Evolutionary conservation across 1,140 invertebrate genomes (phyloP).

Genomic region (Physella acuta): DNA sequence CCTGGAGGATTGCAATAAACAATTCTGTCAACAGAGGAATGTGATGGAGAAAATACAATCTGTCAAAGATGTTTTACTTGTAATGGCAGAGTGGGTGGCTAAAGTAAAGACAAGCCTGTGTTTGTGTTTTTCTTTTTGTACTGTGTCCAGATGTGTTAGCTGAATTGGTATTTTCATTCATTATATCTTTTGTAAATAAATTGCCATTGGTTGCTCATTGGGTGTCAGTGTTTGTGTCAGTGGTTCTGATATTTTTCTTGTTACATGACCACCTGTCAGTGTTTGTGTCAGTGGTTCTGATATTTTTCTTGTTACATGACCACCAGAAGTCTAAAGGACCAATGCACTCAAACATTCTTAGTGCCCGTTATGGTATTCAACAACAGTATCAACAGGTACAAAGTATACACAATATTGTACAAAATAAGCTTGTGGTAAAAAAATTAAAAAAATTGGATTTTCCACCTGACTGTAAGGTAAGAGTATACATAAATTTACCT

Average conservation of each 20-base stretch:
- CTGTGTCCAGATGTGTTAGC: not conserved
- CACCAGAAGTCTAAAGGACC: too few relatives aligned
- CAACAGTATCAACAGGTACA: too few relatives aligned
- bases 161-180: not conserved
- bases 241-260: too few relatives aligned
- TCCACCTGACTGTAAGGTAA: not conserved
- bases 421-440: not conserved
- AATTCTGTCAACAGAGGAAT: not conserved
- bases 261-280: too few relatives aligned
- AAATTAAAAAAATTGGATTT: not conserved
- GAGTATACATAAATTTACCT: too few relatives aligned
- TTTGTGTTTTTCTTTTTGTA: not conserved
- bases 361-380: not conserved
- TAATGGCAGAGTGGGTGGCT: not conserved
- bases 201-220: too few relatives aligned
- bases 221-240: too few relatives aligned
- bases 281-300: too few relatives aligned
- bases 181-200: not conserved
- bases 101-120: not conserved
- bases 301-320: too few relatives aligned
- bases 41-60: not conserved
- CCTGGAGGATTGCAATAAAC: constrained; percentile 41
- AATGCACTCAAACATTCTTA: not conserved
- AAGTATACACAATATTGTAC: not conserved
- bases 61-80: not conserved